These are phyloP conservation scores for Drosophila emarginata DNA, from an alignment of 2,888 invertebrate genomes.

Conservation along the genomic window DNA sequence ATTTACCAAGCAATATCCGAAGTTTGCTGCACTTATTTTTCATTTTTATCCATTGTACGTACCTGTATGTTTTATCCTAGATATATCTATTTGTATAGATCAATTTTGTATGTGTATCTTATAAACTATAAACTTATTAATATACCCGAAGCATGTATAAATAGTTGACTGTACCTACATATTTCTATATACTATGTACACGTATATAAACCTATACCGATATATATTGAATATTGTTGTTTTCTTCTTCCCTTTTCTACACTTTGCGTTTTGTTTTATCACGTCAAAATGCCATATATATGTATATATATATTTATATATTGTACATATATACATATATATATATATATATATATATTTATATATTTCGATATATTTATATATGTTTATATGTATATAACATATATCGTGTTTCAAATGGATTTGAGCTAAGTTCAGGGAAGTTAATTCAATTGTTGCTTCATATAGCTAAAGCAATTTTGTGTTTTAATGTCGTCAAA, in stretches of 20 bases:
- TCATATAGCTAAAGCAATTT: background rate
- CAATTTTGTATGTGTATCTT: conserved; percentile 44
- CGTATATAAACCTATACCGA: background rate
- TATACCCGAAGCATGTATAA: conserved; percentile 47
- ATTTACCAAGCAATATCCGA: conserved; percentile 36
- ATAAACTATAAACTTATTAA: conserved; percentile 20
- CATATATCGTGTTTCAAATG: conserved; percentile 70
- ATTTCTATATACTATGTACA: background rate
- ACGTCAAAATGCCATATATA: conserved; percentile 36
- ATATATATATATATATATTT: background rate
- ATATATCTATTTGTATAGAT: conserved; percentile 25
- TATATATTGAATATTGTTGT: background rate
- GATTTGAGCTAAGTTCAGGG: conserved; percentile 68
- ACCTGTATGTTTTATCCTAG: conserved; percentile 49
- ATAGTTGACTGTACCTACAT: conserved; percentile 36
- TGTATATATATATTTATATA: background rate
- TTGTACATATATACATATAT: background rate
- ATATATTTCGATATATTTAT: background rate
- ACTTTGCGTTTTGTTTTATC: background rate
- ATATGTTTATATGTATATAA: background rate
- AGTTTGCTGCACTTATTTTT: conserved; percentile 39
- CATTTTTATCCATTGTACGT: conserved; percentile 29
- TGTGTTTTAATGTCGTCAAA: conserved; percentile 7
- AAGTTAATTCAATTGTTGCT: conserved; percentile 74
- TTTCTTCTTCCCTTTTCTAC: background rate